Conservation (phyloP, 2,113 vertebrate species). For the Rana temporaria region DNA sequence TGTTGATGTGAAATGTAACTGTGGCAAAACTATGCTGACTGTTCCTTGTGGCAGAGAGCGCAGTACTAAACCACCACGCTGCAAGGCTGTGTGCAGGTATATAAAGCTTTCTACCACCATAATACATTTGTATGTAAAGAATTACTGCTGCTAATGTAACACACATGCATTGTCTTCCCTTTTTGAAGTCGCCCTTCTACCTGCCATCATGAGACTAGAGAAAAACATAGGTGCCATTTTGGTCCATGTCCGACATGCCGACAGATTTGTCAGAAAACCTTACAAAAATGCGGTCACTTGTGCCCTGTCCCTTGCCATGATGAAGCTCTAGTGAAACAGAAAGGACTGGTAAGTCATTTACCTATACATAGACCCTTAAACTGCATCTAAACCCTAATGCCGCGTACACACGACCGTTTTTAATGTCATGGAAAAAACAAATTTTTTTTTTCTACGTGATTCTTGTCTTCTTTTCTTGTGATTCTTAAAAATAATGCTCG, state of each 20-base stretch:
- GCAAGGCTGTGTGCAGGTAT: slow-evolving; percentile 84
- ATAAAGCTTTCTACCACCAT: slow-evolving; percentile 29
- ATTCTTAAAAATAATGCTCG: too few relatives aligned
- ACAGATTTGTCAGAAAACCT: slow-evolving; percentile 75
- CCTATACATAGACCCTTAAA: not conserved
- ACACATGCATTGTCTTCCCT: not conserved
- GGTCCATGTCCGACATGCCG: slow-evolving; percentile 81
- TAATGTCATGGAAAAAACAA: too few relatives aligned
- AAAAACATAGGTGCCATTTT: slow-evolving; percentile 84
- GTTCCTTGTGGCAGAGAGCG: slow-evolving; percentile 88
- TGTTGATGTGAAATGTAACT: slow-evolving; percentile 82
- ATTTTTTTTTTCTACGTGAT: too few relatives aligned
- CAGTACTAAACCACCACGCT: slow-evolving; percentile 83
- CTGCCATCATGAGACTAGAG: slow-evolving; percentile 81
- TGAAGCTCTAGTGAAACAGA: slow-evolving; percentile 81
- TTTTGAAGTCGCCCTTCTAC: slow-evolving; percentile 74
- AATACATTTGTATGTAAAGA: too few relatives aligned
- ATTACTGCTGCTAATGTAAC: too few relatives aligned
- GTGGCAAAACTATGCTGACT: slow-evolving; percentile 76
- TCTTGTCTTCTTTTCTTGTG: too few relatives aligned
- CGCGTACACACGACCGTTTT: too few relatives aligned
- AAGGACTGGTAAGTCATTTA: slow-evolving; percentile 71
- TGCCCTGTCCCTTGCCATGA: slow-evolving; percentile 84
- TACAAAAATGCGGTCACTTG: slow-evolving; percentile 71
- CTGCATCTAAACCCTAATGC: too few relatives aligned